These are phyloP conservation scores for Actenoides lindsayi DNA, from an alignment of 2,113 vertebrate genomes.

Conservation along the genomic window DNA sequence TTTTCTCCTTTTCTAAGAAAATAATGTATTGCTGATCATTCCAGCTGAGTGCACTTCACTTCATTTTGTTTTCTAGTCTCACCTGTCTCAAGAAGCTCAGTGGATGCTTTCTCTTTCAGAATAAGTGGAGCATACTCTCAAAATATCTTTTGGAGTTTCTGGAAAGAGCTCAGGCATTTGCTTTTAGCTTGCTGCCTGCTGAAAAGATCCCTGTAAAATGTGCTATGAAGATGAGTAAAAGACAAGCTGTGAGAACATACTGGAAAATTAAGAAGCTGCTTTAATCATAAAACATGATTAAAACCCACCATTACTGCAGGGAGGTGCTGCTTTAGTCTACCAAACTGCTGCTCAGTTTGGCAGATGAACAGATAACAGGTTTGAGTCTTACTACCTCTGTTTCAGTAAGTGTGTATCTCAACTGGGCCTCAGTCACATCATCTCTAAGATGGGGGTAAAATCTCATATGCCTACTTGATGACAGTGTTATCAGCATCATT, in stretches of 20 bases:
- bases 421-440: background rate
- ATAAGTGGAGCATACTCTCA: constrained; percentile 28
- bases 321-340: background rate
- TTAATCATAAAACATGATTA: background rate
- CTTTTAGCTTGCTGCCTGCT: constrained; percentile 65
- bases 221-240: constrained; percentile 21
- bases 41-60: background rate
- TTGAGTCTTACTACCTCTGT: background rate
- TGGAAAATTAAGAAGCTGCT: background rate
- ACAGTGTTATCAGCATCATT: background rate
- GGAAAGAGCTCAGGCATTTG: constrained; percentile 57
- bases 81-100: constrained; percentile 68
- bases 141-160: constrained; percentile 56
- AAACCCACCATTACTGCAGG: background rate
- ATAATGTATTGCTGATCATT: background rate
- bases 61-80: background rate
- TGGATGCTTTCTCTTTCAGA: constrained; percentile 24
- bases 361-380: background rate
- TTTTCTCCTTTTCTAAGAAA: background rate
- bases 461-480: background rate
- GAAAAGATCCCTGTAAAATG: constrained; percentile 64
- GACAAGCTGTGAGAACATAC: background rate
- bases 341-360: background rate
- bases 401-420: background rate
- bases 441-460: background rate